phyloP scores from a whole-genome alignment of 2,888 invertebrate genomes.

The Mythimna albipuncta region DNA sequence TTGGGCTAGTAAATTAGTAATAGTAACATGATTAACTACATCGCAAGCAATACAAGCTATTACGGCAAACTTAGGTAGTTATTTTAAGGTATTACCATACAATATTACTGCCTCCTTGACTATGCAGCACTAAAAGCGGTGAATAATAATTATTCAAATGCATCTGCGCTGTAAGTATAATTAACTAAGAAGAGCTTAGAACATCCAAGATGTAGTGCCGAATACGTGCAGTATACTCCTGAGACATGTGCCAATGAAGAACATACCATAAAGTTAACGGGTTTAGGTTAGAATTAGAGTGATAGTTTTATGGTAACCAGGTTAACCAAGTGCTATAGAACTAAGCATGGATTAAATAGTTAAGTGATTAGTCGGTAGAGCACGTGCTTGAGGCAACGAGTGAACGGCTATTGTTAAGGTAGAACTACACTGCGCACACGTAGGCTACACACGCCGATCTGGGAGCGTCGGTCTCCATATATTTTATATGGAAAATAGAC shows the following conservation, averaged over 20 bases:
- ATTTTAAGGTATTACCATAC: conserved; percentile 2
- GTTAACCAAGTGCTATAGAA: conserved; percentile 47
- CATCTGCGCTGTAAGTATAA: conserved; percentile 54
- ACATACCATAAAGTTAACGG: background rate
- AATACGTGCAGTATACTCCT: conserved; percentile 37
- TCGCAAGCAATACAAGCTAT: conserved; percentile 9
- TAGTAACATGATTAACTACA: background rate
- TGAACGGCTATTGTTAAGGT: conserved; percentile 10
- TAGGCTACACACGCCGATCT: too few relatives aligned
- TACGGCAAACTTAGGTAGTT: background rate
- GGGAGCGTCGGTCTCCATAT: too few relatives aligned
- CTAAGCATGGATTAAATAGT: conserved; percentile 51
- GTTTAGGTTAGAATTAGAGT: conserved; percentile 28
- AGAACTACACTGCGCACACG: too few relatives aligned
- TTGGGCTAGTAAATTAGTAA: too few relatives aligned
- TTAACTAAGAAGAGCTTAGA: conserved; percentile 59
- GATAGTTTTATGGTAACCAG: conserved; percentile 21
- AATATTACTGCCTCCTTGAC: conserved; percentile 29
- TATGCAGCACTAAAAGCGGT: conserved; percentile 45
- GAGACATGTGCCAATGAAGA: conserved; percentile 27
- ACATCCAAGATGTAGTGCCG: conserved; percentile 53
- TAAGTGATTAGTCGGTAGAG: conserved; percentile 47
- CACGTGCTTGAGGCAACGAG: conserved; percentile 33
- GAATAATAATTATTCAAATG: conserved; percentile 64
- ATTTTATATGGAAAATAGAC: too few relatives aligned